Conservation (phyloP, 2,797 vertebrate species). For the Vultur gryphus region DNA sequence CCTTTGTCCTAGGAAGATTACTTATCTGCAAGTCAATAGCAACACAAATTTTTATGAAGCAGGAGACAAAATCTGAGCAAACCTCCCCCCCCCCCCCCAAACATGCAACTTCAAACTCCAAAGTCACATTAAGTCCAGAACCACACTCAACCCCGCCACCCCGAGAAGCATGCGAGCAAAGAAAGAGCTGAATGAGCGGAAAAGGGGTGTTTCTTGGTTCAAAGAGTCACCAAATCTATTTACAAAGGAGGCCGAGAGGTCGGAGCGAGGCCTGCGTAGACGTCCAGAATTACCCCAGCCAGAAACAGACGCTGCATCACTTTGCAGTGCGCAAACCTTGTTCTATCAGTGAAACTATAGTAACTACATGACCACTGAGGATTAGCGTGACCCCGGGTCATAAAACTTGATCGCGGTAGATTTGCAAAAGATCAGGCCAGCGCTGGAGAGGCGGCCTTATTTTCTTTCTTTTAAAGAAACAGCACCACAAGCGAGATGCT, state of each 20-base stretch:
- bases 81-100: not conserved
- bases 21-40: not conserved
- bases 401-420: conserved; percentile 42
- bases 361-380: conserved; percentile 51
- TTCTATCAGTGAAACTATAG: conserved; percentile 51
- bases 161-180: not conserved
- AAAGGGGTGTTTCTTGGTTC: conserved; percentile 8
- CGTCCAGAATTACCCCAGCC: not conserved
- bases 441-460: not conserved
- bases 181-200: not conserved
- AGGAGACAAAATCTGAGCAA: not conserved
- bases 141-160: not conserved
- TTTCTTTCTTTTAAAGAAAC: conserved; percentile 2
- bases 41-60: not conserved
- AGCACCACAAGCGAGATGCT: not conserved
- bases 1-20: not conserved
- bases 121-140: not conserved
- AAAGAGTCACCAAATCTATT: conserved; percentile 10
- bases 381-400: conserved; percentile 47
- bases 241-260: not conserved
- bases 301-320: not conserved
- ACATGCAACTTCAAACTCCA: not conserved
- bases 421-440: conserved; percentile 29
- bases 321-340: not conserved
- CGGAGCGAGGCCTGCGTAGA: not conserved